These are phyloP conservation scores for Acleris literana DNA, from an alignment of 2,888 invertebrate genomes.

Conservation along the genomic window DNA sequence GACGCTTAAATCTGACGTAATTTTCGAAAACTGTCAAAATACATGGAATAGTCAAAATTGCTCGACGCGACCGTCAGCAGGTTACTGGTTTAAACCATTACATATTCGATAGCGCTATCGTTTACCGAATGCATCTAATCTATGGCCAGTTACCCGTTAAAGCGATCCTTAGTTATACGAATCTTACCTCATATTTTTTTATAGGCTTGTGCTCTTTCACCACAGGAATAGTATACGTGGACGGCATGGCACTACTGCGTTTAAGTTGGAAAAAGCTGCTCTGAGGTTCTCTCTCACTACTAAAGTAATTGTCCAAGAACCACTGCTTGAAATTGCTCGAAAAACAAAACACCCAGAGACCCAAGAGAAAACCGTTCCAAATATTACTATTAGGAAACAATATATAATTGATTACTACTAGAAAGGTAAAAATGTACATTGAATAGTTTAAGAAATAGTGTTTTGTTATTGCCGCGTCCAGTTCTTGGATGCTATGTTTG, in stretches of 20 bases:
- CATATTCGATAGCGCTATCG: too few species aligned
- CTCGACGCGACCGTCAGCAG: too few species aligned
- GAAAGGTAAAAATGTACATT: slow-evolving; percentile 69
- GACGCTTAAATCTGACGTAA: too few species aligned
- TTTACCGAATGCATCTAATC: too few species aligned
- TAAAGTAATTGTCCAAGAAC: slow-evolving; percentile 71
- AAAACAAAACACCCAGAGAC: slow-evolving; percentile 71
- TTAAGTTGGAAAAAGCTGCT: slow-evolving; percentile 57
- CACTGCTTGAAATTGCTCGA: slow-evolving; percentile 63
- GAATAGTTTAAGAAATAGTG: slow-evolving; percentile 62
- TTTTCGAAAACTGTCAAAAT: too few species aligned
- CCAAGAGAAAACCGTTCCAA: slow-evolving; percentile 77
- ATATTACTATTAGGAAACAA: slow-evolving; percentile 68
- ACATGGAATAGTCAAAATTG: too few species aligned
- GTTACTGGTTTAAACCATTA: too few species aligned
- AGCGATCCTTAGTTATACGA: too few species aligned
- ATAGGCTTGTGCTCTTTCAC: slow-evolving; percentile 85
- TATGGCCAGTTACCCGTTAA: too few species aligned
- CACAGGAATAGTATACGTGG: slow-evolving; percentile 83
- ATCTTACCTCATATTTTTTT: slow-evolving; percentile 82
- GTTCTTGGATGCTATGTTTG: slow-evolving; percentile 54
- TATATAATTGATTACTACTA: slow-evolving; percentile 62
- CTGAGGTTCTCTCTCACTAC: slow-evolving; percentile 62
- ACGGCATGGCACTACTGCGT: slow-evolving; percentile 51
- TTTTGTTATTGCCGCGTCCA: slow-evolving; percentile 46